Conservation (phyloP, 1,140 invertebrate species). For the Drosophila biarmipes region DNA sequence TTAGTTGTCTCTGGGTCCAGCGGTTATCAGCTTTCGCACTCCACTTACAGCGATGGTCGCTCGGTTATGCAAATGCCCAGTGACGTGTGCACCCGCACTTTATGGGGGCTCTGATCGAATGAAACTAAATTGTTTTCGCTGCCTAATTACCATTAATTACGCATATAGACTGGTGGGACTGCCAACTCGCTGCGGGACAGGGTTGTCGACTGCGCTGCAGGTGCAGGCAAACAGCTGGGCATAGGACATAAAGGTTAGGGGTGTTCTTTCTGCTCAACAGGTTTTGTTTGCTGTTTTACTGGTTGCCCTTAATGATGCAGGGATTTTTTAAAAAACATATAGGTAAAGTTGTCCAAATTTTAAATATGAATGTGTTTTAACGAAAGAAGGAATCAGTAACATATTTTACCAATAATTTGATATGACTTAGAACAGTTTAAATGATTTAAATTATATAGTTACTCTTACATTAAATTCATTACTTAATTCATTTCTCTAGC, state of each 20-base stretch:
- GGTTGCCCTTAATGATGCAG: too few species aligned
- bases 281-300: too few species aligned
- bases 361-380: too few species aligned
- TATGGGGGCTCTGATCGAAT: constrained; percentile 45
- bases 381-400: too few species aligned
- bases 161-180: constrained; percentile 29
- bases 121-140: constrained; percentile 66
- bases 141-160: constrained; percentile 61
- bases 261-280: not conserved
- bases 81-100: constrained; percentile 49
- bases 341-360: too few species aligned
- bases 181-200: constrained; percentile 2
- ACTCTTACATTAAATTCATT: too few species aligned
- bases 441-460: too few species aligned
- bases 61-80: constrained; percentile 18
- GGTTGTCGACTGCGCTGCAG: not conserved
- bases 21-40: constrained; percentile 63
- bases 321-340: too few species aligned
- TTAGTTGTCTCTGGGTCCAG: constrained; percentile 13
- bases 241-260: not conserved
- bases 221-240: constrained; percentile 14
- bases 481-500: too few species aligned
- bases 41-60: constrained; percentile 47
- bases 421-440: too few species aligned
- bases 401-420: too few species aligned